phyloP scores from a whole-genome alignment of 2,113 vertebrate species.

The Aplodontia rufa region DNA sequence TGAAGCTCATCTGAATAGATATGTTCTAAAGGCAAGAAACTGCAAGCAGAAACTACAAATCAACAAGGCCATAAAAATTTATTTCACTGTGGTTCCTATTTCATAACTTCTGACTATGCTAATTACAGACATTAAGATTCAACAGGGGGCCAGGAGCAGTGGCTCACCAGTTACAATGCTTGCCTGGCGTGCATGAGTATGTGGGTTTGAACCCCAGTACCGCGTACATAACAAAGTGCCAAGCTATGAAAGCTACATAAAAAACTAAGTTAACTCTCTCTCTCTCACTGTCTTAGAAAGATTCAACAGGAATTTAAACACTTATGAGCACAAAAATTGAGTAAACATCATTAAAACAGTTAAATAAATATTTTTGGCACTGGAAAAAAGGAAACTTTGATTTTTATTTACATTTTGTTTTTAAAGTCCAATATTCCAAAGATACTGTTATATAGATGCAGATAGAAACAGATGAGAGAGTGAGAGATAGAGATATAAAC shows the following conservation, averaged over 20 bases:
- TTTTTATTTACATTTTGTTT: not conserved
- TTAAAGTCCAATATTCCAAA: not conserved
- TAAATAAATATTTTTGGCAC: not conserved
- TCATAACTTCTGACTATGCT: not conserved
- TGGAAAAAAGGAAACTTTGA: not conserved
- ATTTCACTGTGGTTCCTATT: not conserved
- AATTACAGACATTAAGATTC: not conserved
- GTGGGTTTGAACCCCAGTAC: too few relatives aligned
- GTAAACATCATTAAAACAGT: not conserved
- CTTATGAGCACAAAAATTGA: not conserved
- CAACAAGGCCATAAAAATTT: not conserved
- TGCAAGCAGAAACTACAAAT: not conserved
- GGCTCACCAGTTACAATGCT: too few relatives aligned
- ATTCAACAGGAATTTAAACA: not conserved
- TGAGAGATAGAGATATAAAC: not conserved
- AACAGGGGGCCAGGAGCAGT: too few relatives aligned
- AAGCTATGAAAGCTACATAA: too few relatives aligned
- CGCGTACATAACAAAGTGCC: too few relatives aligned
- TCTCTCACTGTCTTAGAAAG: too few relatives aligned
- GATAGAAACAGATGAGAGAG: not conserved
- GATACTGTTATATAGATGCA: not conserved
- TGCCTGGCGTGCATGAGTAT: too few relatives aligned
- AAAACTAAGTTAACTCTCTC: too few relatives aligned
- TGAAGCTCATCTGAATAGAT: not conserved
- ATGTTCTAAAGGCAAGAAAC: not conserved